Conservation (phyloP, 2,113 vertebrate species). For the Oreochromis tanganicae region DNA sequence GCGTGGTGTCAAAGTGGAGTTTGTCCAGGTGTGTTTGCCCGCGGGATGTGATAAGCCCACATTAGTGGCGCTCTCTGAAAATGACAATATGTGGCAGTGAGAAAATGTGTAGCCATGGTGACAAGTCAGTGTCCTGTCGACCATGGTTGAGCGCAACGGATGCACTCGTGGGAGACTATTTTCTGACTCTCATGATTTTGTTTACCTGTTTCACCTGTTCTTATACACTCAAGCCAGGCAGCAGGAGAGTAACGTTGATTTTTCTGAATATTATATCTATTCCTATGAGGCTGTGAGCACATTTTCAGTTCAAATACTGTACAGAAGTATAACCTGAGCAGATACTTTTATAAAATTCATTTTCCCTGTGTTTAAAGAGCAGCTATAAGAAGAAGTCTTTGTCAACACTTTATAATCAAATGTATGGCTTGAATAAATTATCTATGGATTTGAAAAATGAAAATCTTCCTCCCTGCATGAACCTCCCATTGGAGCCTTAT, state of each 20-base stretch:
- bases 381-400: neutral
- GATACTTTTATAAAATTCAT: neutral
- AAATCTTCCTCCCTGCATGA: conserved; percentile 28
- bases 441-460: conserved; percentile 24
- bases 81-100: conserved; percentile 15
- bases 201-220: conserved; percentile 27
- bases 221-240: neutral
- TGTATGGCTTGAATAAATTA: conserved; percentile 30
- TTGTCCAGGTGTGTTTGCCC: conserved; percentile 18
- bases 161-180: conserved; percentile 13
- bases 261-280: neutral
- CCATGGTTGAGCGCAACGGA: neutral
- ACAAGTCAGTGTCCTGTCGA: conserved; percentile 39
- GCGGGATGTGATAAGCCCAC: neutral
- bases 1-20: neutral
- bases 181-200: conserved; percentile 4
- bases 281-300: neutral
- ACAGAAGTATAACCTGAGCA: neutral
- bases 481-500: conserved; percentile 46
- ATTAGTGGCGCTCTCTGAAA: neutral
- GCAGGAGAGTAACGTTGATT: neutral
- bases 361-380: neutral
- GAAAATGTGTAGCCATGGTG: conserved; percentile 58
- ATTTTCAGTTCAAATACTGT: neutral
- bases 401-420: neutral